These are phyloP conservation scores for Stratiomys singularior DNA, from an alignment of 2,888 invertebrate genomes.

Conservation along the genomic window DNA sequence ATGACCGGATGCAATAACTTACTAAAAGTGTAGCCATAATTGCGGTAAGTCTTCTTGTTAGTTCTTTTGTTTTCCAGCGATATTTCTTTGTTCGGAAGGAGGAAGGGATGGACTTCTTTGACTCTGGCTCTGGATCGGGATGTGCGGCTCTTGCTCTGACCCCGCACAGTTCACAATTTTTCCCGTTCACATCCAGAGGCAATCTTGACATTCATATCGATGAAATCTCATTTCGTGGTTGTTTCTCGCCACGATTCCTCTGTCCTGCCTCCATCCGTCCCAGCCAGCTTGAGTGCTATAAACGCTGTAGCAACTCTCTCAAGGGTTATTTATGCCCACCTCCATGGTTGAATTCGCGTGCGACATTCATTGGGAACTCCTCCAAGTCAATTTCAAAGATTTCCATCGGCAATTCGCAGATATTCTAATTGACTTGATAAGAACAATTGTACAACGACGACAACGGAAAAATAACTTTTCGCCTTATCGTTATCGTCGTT, in stretches of 20 bases:
- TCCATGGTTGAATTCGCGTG: constrained; percentile 41
- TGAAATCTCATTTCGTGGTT: constrained; percentile 24
- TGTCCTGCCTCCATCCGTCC: background rate
- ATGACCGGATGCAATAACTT: constrained; percentile 43
- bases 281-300: background rate
- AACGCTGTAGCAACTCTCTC: background rate
- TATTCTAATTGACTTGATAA: constrained; percentile 42
- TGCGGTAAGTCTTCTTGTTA: constrained; percentile 22
- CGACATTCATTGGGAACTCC: constrained; percentile 39
- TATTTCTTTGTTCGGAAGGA: constrained; percentile 26
- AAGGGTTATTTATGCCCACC: constrained; percentile 43
- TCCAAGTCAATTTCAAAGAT: constrained; percentile 42
- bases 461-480: constrained; percentile 41
- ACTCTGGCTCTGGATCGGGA: too few species aligned
- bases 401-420: constrained; percentile 43
- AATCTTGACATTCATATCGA: constrained; percentile 1
- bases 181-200: background rate
- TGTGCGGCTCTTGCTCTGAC: background rate
- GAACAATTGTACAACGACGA: constrained; percentile 31
- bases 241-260: background rate
- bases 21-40: constrained; percentile 44
- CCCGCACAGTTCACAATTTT: background rate
- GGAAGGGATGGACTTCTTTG: too few species aligned
- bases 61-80: constrained; percentile 9
- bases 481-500: constrained; percentile 29